Evolutionary conservation across 92 coral and sea anemone species (phyloP), one percentile per base, ranked within the genome.

Genomic region (Anthopleura xanthogrammica): DNA sequence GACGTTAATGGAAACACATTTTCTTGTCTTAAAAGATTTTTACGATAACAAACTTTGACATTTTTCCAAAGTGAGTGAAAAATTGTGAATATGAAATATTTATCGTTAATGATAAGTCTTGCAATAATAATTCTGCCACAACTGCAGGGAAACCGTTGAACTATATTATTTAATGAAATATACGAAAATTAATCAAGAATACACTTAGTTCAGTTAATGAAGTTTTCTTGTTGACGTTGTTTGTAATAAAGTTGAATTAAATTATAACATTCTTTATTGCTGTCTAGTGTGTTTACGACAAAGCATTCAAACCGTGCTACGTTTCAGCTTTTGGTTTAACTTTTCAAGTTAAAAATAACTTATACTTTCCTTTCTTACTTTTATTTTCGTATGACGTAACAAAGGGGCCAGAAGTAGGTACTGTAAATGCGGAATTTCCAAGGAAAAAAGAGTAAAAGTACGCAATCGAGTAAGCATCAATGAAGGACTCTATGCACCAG

Each of bases 131-230:
- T 36, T 68, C 74, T 68, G 74, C 74, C 42, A 16, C 74, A 68
- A 68, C 74, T 68, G 74, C 74, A 68, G 42, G 74, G 13, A 68
- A 68, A 68, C 74, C 74, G 46, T 68, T 68, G 74, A 68, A 68
- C 7, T 68, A 29, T 29, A 12, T 68, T 68, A 68, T 68, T 29
- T 29, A 68, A 62, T 62, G 9, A 23, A 62, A 68, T 23, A 68
- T 24, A 13, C 36, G 36, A 20, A 68, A 68, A 68, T 8, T 5
- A 68, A 36, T 68, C 42, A 24, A 68, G 70, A 68, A 68, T 36
- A 29, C 74, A 29, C 74, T 14, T 68, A 68, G 70, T 62, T n/a
- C 36, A 29, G 36, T 29, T 20, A 62, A 62, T 62, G 39, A 62
- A 20, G 14, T 62, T 58, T 62, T 62, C 70, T 62, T 62, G 70